Conservation (phyloP, 2,888 invertebrate species). For the Euplexia lucipara region DNA sequence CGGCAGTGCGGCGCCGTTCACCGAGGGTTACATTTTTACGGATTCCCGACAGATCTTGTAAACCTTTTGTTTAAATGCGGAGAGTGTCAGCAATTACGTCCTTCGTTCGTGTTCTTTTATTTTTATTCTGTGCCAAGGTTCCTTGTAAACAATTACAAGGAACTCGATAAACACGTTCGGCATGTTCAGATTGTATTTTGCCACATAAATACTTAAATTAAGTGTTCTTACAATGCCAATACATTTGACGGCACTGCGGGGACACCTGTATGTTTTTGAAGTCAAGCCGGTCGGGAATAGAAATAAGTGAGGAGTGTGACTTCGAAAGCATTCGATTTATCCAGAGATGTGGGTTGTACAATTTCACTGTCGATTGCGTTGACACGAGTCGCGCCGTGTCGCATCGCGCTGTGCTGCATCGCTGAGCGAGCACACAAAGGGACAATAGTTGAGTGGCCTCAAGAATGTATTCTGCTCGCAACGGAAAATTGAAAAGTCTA, state of each 20-base stretch:
- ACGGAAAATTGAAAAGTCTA: constrained; percentile 29
- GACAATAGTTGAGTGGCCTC: constrained; percentile 30
- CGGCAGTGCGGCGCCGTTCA: constrained; percentile 40
- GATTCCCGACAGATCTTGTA: constrained; percentile 57
- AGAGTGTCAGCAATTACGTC: constrained; percentile 63
- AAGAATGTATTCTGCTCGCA: constrained; percentile 33
- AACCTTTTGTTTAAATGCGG: constrained; percentile 65
- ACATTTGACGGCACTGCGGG: constrained; percentile 33
- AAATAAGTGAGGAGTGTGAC: constrained; percentile 47
- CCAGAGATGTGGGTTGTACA: constrained; percentile 39
- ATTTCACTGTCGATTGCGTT: constrained; percentile 66
- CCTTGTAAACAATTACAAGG: constrained; percentile 58
- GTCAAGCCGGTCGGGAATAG: constrained; percentile 35
- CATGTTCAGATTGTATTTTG: constrained; percentile 48
- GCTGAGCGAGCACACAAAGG: constrained; percentile 31
- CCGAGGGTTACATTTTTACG: constrained; percentile 57
- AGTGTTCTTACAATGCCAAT: constrained; percentile 18
- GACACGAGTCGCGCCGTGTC: constrained; percentile 40
- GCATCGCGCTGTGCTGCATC: not conserved
- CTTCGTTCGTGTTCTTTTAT: constrained; percentile 51
- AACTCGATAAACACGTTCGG: constrained; percentile 57
- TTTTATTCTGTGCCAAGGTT: constrained; percentile 50
- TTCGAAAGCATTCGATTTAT: constrained; percentile 44
- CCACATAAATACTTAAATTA: constrained; percentile 42
- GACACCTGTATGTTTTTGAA: constrained; percentile 51